A percentile compares a stretch with the other conserved stretches of the same genome.
Conservation (phyloP, 1,140 invertebrate species). For the Caligus rogercresseyi region DNA sequence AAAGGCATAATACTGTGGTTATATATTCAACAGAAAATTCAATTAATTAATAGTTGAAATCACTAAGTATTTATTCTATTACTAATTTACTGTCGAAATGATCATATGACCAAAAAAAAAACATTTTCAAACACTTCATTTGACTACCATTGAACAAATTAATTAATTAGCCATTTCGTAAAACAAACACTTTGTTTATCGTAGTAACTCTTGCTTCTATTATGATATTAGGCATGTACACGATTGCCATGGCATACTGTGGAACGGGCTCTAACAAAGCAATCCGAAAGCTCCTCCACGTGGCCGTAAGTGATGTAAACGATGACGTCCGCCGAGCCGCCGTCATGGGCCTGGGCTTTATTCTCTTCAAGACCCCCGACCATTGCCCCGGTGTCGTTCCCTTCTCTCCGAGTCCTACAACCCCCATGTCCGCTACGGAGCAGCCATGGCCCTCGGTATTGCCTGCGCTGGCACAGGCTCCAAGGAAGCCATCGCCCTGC, state of each 20-base stretch:
- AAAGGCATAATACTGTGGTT: too few species aligned
- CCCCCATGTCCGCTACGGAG: constrained; percentile 95
- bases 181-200: too few species aligned
- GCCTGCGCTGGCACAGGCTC: constrained; percentile 55
- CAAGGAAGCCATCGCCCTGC: constrained; percentile 77
- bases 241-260: constrained; percentile 93
- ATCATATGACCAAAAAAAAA: constrained; percentile 7
- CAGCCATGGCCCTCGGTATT: constrained; percentile 95
- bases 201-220: too few species aligned
- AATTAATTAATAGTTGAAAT: too few species aligned
- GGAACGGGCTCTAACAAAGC: constrained; percentile 84
- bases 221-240: constrained; percentile 92
- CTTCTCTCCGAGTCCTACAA: constrained; percentile 95
- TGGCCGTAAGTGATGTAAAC: constrained; percentile 78
- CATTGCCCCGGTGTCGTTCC: constrained; percentile 93
- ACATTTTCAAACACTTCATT: too few species aligned
- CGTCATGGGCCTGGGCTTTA: constrained; percentile 88
- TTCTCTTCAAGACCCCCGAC: constrained; percentile 83
- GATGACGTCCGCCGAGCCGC: constrained; percentile 94
- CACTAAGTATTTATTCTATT: too few species aligned
- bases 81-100: too few species aligned
- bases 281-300: constrained; percentile 11
- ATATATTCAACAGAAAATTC: constrained; percentile 2
- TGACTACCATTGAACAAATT: too few species aligned
- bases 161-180: too few species aligned